Evolutionary conservation across 2,888 invertebrate species (phyloP), one percentile per base, ranked within the genome.

Genomic region (Ceramica pisi): DNA sequence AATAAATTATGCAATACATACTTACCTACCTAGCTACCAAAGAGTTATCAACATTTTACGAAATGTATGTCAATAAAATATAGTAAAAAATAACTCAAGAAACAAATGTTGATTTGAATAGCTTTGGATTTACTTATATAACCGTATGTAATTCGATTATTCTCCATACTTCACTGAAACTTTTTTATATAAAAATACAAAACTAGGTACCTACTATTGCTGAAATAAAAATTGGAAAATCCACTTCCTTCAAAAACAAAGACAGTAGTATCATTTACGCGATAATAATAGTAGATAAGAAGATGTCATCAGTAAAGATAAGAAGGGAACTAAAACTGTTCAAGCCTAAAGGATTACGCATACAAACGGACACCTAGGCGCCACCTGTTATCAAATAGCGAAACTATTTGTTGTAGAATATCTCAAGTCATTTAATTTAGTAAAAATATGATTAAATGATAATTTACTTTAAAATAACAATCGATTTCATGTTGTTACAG

Each of bases 401-500:
- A 55, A 67, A 81, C 56, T 80, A 16, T 65, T 67, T 48, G 21
- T 57, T 44, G 53, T 50, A n/a, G 1, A 56, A 63, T 48, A 55
- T n/a, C 23, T 63, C 38, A 19, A 35, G 31, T 48, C 0, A 14
- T 66, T 14, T 16, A 12, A 46, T 14, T 5, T 21, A 69, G 35
- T 19, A 59, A n/a, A 55, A 21, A 31, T 31, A 31, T 59, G 14
- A 14, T 12, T 26, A 16, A 5, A 6, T 6, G 35, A 26, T 75
- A 50, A 68, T 55, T 46, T 38, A n/a, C 6, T 65, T 71, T 48
- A 53, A 48, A 62, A 61, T 26, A 61, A 69, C 23, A 48, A 41
- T 26, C 10, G 9, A 51, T 64, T 63, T 76, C 21, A 60, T 72
- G 10, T 90, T 83, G 86, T 95, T 92, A 81, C 94, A 95, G 95